A percentile compares a stretch with the other conserved stretches of the same genome.
phyloP scores from a whole-genome alignment of 2,797 vertebrate species.

The Lerista edwardsae region DNA sequence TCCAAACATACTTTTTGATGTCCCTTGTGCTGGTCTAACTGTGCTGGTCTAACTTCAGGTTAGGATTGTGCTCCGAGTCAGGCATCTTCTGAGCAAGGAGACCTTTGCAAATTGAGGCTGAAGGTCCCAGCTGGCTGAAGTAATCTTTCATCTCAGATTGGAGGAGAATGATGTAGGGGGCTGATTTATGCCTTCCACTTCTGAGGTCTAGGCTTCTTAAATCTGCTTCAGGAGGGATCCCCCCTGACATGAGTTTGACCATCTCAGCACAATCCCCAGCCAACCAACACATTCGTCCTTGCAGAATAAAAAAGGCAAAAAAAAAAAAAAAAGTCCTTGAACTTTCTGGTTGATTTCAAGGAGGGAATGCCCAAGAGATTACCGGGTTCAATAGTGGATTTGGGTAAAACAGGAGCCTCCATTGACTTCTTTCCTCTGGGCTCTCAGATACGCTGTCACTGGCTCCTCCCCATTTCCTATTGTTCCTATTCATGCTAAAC shows the following conservation, averaged over 20 bases:
- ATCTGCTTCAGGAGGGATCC: neutral
- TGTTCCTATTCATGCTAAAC: constrained; percentile 63
- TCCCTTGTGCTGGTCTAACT: too few relatives aligned
- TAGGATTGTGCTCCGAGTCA: too few relatives aligned
- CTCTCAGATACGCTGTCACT: constrained; percentile 44
- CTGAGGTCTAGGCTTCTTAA: neutral
- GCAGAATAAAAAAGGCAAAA: too few relatives aligned
- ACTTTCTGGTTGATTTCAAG: constrained; percentile 58
- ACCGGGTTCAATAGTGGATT: constrained; percentile 54
- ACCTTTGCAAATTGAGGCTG: neutral
- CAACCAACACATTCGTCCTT: neutral
- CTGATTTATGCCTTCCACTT: neutral
- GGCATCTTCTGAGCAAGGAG: neutral
- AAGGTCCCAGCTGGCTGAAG: neutral
- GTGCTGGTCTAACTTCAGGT: too few relatives aligned
- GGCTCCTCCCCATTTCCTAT: constrained; percentile 57
- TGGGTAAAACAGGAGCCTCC: constrained; percentile 46
- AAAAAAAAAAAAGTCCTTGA: constrained; percentile 55
- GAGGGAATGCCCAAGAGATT: constrained; percentile 55
- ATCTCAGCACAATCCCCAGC: accelerated
- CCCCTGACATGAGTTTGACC: neutral
- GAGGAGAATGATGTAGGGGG: neutral
- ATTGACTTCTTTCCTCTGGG: constrained; percentile 46
- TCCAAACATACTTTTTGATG: too few relatives aligned
- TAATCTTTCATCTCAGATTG: neutral